phyloP scores from a whole-genome alignment of 2,888 invertebrate genomes.

The Cheilosia vernalis region DNA sequence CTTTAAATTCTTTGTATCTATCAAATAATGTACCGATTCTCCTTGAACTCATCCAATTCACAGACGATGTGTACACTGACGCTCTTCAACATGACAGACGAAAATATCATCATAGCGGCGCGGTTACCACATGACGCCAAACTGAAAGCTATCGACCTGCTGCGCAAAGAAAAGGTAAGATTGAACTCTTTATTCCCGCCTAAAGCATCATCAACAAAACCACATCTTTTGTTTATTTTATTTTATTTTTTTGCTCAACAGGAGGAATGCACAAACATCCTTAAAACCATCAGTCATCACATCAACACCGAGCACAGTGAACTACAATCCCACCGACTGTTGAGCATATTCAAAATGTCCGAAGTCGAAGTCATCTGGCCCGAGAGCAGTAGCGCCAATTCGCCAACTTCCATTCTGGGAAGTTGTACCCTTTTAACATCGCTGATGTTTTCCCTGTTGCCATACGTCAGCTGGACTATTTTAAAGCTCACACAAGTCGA shows the following conservation, averaged over 20 bases:
- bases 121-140: constrained; percentile 87
- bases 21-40: too few species aligned
- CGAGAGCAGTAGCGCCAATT: constrained; percentile 81
- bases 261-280: constrained; percentile 93
- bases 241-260: constrained; percentile 82
- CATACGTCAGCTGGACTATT: constrained; percentile 70
- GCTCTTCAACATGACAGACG: constrained; percentile 92
- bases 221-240: not conserved
- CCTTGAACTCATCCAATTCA: constrained; percentile 71
- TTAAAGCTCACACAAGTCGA: constrained; percentile 43
- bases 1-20: too few species aligned
- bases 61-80: constrained; percentile 94
- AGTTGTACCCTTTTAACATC: constrained; percentile 61
- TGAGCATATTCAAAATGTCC: constrained; percentile 96
- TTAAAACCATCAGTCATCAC: constrained; percentile 91
- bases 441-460: constrained; percentile 64
- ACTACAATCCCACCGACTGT: constrained; percentile 92
- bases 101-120: constrained; percentile 94
- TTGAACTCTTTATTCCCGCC: constrained; percentile 5
- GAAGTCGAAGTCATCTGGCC: constrained; percentile 95
- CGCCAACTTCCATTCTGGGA: constrained; percentile 58
- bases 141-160: constrained; percentile 87
- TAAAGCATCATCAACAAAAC: not conserved
- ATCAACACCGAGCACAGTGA: constrained; percentile 94
- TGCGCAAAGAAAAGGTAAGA: constrained; percentile 89